Percentiles rank a stretch among this genome's conserved stretches.
Conservation (phyloP, 2,113 vertebrate genomes). For the Ameiurus melas region DNA sequence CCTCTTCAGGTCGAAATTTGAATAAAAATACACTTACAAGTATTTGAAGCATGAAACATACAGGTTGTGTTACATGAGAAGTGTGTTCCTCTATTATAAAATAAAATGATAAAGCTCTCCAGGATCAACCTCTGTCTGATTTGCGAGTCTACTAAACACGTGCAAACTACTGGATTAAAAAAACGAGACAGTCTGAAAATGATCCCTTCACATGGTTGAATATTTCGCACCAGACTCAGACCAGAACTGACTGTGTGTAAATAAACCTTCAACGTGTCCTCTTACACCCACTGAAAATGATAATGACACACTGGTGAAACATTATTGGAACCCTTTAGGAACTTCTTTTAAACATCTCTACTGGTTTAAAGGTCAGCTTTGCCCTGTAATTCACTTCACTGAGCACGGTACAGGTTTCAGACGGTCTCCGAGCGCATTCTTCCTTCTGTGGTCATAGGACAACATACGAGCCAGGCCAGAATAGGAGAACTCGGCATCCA, state of each 20-base stretch:
- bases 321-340: not conserved
- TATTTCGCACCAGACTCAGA: not conserved
- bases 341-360: constrained; percentile 23
- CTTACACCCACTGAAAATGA: not conserved
- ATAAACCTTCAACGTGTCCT: not conserved
- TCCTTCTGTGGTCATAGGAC: constrained; percentile 34
- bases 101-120: not conserved
- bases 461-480: constrained; percentile 32
- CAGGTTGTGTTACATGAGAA: not conserved
- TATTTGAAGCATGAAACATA: not conserved
- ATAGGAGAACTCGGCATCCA: constrained; percentile 23
- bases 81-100: not conserved
- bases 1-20: not conserved
- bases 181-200: not conserved
- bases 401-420: not conserved
- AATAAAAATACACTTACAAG: not conserved
- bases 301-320: constrained; percentile 3
- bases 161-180: not conserved
- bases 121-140: not conserved
- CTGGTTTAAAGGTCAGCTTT: constrained; percentile 17
- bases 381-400: constrained; percentile 31
- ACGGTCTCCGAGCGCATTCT: not conserved
- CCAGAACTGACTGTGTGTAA: not conserved
- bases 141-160: not conserved
- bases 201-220: not conserved